These are phyloP conservation scores for Zeus faber DNA, from an alignment of 2,113 vertebrate genomes.

Conservation along the genomic window DNA sequence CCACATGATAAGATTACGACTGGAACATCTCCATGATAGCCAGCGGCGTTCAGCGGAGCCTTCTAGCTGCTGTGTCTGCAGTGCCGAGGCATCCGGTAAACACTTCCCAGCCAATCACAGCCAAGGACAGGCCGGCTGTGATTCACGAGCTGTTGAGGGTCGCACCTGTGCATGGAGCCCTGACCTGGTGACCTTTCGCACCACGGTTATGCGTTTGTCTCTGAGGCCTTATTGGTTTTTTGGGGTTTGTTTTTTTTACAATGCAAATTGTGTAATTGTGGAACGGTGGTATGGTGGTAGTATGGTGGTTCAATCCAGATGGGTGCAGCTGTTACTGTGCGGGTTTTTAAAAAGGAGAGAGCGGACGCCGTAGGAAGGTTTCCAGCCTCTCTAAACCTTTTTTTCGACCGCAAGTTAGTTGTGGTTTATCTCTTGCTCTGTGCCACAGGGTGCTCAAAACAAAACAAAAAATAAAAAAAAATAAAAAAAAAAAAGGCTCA, in stretches of 20 bases:
- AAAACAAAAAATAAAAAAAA: too few relatives aligned
- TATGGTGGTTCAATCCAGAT: constrained; percentile 25
- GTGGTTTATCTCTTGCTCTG: too few relatives aligned
- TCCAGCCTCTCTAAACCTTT: constrained; percentile 30
- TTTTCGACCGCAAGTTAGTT: too few relatives aligned
- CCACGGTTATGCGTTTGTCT: constrained; percentile 8
- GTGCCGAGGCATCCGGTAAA: too few relatives aligned
- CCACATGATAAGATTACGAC: too few relatives aligned
- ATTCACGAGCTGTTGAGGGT: constrained; percentile 49
- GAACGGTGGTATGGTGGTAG: too few relatives aligned
- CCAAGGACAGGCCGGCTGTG: constrained; percentile 35
- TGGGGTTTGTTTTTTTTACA: constrained; percentile 36
- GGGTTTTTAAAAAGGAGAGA: constrained; percentile 35
- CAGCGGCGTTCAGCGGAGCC: neutral
- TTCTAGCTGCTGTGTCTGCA: neutral
- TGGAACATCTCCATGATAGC: too few relatives aligned
- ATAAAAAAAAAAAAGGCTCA: too few relatives aligned
- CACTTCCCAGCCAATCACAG: too few relatives aligned
- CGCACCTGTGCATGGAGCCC: constrained; percentile 41
- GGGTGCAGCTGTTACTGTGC: constrained; percentile 52
- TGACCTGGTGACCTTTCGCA: constrained; percentile 36
- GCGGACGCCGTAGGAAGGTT: neutral
- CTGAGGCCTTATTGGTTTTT: constrained; percentile 23
- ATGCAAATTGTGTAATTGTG: constrained; percentile 31
- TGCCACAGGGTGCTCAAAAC: too few relatives aligned